Evolutionary conservation across 2,888 invertebrate species (phyloP).

Genomic region (Sphaerophoria rueppellii): DNA sequence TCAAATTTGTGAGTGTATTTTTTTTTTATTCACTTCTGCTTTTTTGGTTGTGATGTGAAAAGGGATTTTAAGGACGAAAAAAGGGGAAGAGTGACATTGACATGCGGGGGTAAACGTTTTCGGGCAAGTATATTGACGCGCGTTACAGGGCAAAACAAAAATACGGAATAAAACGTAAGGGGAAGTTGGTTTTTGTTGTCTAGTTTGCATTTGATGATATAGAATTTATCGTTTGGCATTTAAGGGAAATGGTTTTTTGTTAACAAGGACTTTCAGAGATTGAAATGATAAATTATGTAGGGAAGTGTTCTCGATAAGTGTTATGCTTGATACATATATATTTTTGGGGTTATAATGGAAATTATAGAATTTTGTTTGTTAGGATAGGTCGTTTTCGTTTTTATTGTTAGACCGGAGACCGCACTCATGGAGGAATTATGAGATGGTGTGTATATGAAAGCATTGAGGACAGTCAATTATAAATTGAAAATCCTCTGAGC

Average conservation of each 20-base stretch:
- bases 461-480: too few species aligned
- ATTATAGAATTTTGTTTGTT: too few species aligned
- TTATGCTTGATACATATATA: neutral
- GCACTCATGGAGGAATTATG: too few species aligned
- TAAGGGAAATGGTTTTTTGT: constrained; percentile 11
- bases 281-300: neutral
- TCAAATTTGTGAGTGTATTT: constrained; percentile 17
- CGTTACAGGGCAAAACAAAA: neutral
- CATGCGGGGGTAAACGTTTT: constrained; percentile 36
- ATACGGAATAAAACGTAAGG: constrained; percentile 29
- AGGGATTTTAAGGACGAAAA: constrained; percentile 19
- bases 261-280: neutral
- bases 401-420: too few species aligned
- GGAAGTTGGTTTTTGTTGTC: constrained; percentile 44
- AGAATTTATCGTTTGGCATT: constrained; percentile 48
- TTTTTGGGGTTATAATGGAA: neutral
- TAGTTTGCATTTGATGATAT: constrained; percentile 42
- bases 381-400: too few species aligned
- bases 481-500: too few species aligned
- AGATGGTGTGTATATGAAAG: too few species aligned
- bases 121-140: neutral
- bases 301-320: neutral
- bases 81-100: constrained; percentile 19
- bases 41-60: neutral
- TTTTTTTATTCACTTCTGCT: constrained; percentile 23